phyloP scores from a whole-genome alignment of 2,113 vertebrate species.

The Xenopus laevis region DNA sequence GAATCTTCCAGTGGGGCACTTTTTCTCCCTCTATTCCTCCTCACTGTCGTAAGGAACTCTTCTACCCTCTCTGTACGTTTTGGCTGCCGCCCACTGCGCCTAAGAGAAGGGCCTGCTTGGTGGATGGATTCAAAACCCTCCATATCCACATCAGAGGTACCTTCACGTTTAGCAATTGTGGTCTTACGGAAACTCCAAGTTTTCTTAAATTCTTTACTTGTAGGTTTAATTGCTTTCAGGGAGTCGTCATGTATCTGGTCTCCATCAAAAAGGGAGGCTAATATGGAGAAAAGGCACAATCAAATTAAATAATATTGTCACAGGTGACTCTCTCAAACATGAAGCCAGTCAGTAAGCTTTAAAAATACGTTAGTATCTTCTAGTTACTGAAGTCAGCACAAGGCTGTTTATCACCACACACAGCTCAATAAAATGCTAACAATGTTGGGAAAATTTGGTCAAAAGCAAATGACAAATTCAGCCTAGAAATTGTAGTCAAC shows the following conservation, averaged over 20 bases:
- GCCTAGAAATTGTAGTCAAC: no score
- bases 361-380: no score
- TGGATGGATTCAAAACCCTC: slow-evolving; percentile 59
- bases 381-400: no score
- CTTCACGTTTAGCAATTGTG: slow-evolving; percentile 84
- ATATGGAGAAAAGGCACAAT: slow-evolving; percentile 18
- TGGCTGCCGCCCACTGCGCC: slow-evolving; percentile 71
- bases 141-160: slow-evolving; percentile 68
- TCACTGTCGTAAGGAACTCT: slow-evolving; percentile 85
- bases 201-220: slow-evolving; percentile 79
- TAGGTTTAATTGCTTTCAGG: slow-evolving; percentile 66
- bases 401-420: no score
- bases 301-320: no score
- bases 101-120: slow-evolving; percentile 58
- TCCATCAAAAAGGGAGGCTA: slow-evolving; percentile 60
- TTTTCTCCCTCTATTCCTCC: slow-evolving; percentile 62
- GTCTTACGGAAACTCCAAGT: slow-evolving; percentile 92
- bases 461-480: no score
- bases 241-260: slow-evolving; percentile 64
- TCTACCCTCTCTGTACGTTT: slow-evolving; percentile 78
- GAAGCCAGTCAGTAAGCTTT: no score
- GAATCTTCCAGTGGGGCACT: slow-evolving; percentile 69
- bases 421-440: no score
- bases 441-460: no score
- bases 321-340: no score